A percentile compares a stretch with the other conserved stretches of the same genome.
Evolutionary conservation across 2,888 invertebrate genomes (phyloP).

Genomic region (Troides aeacus): DNA sequence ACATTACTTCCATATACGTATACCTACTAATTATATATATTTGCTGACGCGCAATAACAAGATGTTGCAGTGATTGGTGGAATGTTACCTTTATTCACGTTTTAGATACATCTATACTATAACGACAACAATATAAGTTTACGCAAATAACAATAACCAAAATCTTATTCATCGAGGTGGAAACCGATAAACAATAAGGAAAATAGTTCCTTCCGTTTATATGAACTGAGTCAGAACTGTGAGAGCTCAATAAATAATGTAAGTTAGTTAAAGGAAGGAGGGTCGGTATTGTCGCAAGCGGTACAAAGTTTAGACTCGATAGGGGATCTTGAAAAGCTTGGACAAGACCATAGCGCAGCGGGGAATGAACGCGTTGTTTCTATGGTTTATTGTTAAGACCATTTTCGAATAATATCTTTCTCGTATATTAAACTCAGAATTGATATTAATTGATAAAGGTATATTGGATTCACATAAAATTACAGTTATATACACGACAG

Average conservation of each 20-base stretch:
- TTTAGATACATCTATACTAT: too few species aligned
- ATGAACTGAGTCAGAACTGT: neutral
- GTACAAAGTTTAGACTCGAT: constrained; percentile 73
- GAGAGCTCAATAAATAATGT: constrained; percentile 55
- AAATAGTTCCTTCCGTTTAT: neutral
- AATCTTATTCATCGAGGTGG: neutral
- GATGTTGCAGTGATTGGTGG: too few species aligned
- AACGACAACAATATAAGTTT: too few species aligned
- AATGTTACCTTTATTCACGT: too few species aligned
- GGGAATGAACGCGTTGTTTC: constrained; percentile 35
- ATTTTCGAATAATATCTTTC: constrained; percentile 15
- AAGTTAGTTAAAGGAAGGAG: constrained; percentile 46
- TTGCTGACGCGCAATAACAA: too few species aligned
- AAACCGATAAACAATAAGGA: neutral
- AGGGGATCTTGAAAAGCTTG: constrained; percentile 62
- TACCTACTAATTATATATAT: too few species aligned
- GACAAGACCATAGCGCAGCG: constrained; percentile 56
- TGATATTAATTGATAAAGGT: neutral
- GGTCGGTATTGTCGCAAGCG: constrained; percentile 52
- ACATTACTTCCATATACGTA: too few species aligned
- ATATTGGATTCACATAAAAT: too few species aligned
- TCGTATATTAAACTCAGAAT: constrained; percentile 1
- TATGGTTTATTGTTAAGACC: constrained; percentile 25
- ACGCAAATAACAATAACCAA: neutral
- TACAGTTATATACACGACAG: too few species aligned